phyloP scores from a whole-genome alignment of 2,113 vertebrate species.

The Chinchilla lanigera region DNA sequence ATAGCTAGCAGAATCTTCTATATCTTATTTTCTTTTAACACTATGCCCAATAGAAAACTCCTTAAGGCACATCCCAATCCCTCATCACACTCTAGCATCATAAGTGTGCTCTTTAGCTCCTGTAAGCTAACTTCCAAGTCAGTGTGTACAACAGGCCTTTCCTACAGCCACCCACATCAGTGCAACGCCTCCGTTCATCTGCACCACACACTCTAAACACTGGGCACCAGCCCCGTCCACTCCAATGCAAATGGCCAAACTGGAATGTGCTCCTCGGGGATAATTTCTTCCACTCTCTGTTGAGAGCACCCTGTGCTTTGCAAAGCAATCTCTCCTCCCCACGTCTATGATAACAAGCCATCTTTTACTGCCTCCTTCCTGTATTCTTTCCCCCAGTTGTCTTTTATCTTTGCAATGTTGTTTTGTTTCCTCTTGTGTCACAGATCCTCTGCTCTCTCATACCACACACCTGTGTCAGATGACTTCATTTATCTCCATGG shows the following conservation, averaged over 20 bases:
- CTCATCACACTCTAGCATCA: neutral
- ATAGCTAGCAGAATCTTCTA: neutral
- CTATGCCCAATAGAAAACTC: neutral
- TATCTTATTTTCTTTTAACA: neutral
- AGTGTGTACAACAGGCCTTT: neutral
- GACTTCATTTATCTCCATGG: neutral
- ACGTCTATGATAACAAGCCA: neutral
- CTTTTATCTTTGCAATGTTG: neutral
- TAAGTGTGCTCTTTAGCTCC: neutral
- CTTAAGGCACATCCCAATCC: neutral
- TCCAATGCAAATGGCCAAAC: neutral
- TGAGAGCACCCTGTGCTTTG: neutral
- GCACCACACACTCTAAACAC: too few relatives aligned
- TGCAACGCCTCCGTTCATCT: rapidly evolving
- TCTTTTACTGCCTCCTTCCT: neutral
- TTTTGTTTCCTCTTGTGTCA: neutral
- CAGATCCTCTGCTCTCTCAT: neutral
- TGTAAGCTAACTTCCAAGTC: neutral
- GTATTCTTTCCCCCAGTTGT: neutral
- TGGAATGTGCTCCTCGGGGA: neutral
- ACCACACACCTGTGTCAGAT: neutral
- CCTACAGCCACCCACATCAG: too few relatives aligned
- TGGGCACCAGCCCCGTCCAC: rapidly evolving
- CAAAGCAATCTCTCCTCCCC: neutral
- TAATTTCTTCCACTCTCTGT: neutral